Conservation (phyloP, 2,797 vertebrate genomes). For the Sebastolobus alascanus region DNA sequence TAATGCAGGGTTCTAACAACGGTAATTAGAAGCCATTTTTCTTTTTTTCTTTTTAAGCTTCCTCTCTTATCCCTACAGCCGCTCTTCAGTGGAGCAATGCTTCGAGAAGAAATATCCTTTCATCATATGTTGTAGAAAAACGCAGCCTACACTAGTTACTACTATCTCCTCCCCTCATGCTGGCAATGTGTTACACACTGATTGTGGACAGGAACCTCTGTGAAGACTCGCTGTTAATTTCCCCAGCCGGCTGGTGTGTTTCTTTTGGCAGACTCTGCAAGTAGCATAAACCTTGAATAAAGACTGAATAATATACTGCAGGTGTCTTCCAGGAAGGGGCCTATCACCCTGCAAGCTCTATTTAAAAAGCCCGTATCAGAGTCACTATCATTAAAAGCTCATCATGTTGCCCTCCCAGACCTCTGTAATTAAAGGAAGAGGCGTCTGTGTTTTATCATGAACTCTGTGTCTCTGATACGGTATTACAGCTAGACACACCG, state of each 20-base stretch:
- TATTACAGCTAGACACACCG: constrained; percentile 21
- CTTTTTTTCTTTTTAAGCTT: constrained; percentile 26
- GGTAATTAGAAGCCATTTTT: constrained; percentile 68
- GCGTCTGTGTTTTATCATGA: constrained; percentile 21
- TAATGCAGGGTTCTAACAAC: constrained; percentile 64
- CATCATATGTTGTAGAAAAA: constrained; percentile 24
- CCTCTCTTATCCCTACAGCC: constrained; percentile 28
- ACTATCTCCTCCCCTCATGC: constrained; percentile 22
- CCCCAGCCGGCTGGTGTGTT: constrained; percentile 24
- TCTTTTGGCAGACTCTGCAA: constrained; percentile 45
- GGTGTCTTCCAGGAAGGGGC: constrained; percentile 44
- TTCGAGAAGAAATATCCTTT: constrained; percentile 36
- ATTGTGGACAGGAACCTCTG: constrained; percentile 55
- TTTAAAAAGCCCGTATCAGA: constrained; percentile 41
- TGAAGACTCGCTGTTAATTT: constrained; percentile 56
- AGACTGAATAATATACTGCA: constrained; percentile 44
- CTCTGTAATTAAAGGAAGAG: constrained; percentile 52
- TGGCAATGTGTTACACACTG: constrained; percentile 49
- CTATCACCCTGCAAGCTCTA: constrained; percentile 23
- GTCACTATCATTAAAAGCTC: constrained; percentile 59
- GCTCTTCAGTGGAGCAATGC: constrained; percentile 22
- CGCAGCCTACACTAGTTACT: constrained; percentile 25
- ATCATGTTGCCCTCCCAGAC: constrained; percentile 38
- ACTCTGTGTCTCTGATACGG: constrained; percentile 18
- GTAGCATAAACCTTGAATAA: constrained; percentile 31